phyloP scores from a whole-genome alignment of 2,797 vertebrate species.

The Myotis planiceps region DNA sequence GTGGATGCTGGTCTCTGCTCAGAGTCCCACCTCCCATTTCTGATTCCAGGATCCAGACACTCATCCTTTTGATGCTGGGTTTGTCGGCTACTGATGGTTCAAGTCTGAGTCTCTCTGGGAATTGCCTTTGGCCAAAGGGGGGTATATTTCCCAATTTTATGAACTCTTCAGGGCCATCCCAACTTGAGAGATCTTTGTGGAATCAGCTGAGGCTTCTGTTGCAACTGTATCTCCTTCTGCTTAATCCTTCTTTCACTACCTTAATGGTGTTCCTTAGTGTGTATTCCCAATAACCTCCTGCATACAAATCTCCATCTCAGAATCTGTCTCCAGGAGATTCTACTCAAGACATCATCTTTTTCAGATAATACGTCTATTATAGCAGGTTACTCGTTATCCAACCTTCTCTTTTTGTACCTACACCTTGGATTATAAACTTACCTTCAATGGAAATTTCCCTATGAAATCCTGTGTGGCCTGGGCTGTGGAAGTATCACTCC shows the following conservation, averaged over 20 bases:
- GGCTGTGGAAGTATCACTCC: neutral
- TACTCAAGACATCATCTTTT: constrained; percentile 13
- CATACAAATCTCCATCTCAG: neutral
- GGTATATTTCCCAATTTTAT: neutral
- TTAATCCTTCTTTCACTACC: neutral
- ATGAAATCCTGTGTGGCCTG: neutral
- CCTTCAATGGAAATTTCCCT: neutral
- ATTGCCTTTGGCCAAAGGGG: constrained; percentile 1
- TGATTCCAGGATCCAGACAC: neutral
- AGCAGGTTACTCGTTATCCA: neutral
- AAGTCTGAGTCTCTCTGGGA: neutral
- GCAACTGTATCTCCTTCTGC: neutral
- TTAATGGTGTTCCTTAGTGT: neutral
- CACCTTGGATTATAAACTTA: neutral
- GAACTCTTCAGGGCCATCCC: neutral
- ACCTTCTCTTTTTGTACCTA: neutral
- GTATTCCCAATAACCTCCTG: neutral
- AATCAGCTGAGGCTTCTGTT: neutral
- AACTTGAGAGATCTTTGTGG: neutral
- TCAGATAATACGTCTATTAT: neutral
- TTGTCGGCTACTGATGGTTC: neutral
- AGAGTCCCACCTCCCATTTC: neutral
- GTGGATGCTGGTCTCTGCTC: neutral
- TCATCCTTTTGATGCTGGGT: neutral
- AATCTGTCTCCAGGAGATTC: constrained; percentile 4